Evolutionary conservation across 2,113 vertebrate genomes (phyloP), one percentile per base, ranked within the genome.

Genomic region (Zosterops lateralis): DNA sequence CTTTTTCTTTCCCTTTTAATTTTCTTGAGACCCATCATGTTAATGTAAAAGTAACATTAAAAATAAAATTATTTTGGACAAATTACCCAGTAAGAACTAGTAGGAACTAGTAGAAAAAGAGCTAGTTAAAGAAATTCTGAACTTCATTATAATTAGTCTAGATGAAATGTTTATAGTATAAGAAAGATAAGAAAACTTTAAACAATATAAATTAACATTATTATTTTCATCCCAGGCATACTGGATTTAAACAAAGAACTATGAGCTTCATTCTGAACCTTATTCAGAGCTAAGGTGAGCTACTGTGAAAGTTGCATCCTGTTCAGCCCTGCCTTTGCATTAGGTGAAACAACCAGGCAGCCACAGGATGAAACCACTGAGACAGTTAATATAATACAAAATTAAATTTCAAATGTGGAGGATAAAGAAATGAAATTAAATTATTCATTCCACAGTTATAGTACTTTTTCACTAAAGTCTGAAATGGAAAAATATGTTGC

Each of bases 1-100:
- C 3, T 2, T 36, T 34, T 17, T 32, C 44, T 32, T 12, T 2
- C 0, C 1, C 12, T 7, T 11, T 26, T 38, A n/a, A 47, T 64
- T 84, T 70, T 71, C 57, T 38, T 29, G 4, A 88, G 42, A 95
- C 13, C 3, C 10, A 29, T 65, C 56, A 77, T 3, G 8, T 67
- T 82, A 68, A n/a, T 17, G 22, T 50, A 54, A 90, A 61, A 60
- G 10, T 26, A 34, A 45, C 18, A 51, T 28, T 44, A 72, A 19
- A 51, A 58, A 44, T 28, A n/a, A 66, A 66, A 85, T 32, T 7
- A 58, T 50, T 74, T 36, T 57, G 25, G 32, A 80, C 62, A 66
- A 84, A 75, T 45, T 44, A 40, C 7, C 4, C 22, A 61, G 10
- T 9, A 64, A 84, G 47, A 88, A 48, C 34, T 58, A 47, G 19